A percentile compares a stretch with the other conserved stretches of the same genome.
Evolutionary conservation across 2,888 invertebrate genomes (phyloP).

Genomic region (Allophyes oxyacanthae): DNA sequence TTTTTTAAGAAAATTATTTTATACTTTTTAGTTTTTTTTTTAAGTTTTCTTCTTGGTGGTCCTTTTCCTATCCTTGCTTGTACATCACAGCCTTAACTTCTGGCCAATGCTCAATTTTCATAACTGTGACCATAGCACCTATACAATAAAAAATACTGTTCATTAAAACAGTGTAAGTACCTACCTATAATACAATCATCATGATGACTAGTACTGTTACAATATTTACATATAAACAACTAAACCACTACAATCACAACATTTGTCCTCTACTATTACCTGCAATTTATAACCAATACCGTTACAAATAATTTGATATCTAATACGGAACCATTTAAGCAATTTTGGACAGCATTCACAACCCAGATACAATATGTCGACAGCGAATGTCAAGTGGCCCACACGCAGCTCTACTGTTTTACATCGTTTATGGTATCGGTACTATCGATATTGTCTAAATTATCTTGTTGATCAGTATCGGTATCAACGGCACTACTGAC

Average conservation of each 20-base stretch:
- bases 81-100: too few species aligned
- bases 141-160: conserved; percentile 21
- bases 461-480: conserved; percentile 30
- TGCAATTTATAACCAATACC: conserved; percentile 43
- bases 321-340: conserved; percentile 42
- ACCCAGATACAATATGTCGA: conserved; percentile 48
- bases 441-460: conserved; percentile 37
- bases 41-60: too few species aligned
- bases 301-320: conserved; percentile 54
- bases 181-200: conserved; percentile 19
- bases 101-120: conserved; percentile 7
- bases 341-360: conserved; percentile 50
- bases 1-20: too few species aligned
- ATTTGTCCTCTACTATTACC: conserved; percentile 43
- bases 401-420: conserved; percentile 48
- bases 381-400: conserved; percentile 47
- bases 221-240: conserved; percentile 39
- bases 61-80: too few species aligned
- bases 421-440: conserved; percentile 36
- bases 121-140: conserved; percentile 8
- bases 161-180: conserved; percentile 19
- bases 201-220: conserved; percentile 34
- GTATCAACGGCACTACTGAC: conserved; percentile 17
- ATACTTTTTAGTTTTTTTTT: too few species aligned
- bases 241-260: conserved; percentile 26